Base-by-base conservation (phyloP, 92 coral and sea anemone species). In the Parazoanthus swiftii region DNA sequence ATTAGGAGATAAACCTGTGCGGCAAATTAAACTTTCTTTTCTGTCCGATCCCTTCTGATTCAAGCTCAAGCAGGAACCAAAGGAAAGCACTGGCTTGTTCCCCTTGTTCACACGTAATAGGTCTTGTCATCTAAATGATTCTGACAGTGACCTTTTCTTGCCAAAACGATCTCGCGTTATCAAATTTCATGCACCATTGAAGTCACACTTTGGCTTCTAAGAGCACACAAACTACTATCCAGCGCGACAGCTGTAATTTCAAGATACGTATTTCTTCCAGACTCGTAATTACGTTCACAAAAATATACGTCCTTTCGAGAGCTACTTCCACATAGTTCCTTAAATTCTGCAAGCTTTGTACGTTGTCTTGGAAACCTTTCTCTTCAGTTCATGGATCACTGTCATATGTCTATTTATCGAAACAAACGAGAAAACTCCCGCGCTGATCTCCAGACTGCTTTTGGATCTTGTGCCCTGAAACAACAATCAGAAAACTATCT, bases 381-480 rank as follows among this genome's bases (percentile, higher is more conserved):
- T 74, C n/a, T 38, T 35, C 79, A 20, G 66, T 58, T 58, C 66
- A 58, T 74, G 79, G 43, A 74, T 74, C 43, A 4, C 79, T 42
- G 2, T 21, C 79, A 46, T 58, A 58, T 58, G 21, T 74, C 25
- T 77, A 23, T 23, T 74, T 88, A 97, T 81, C 94, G 91, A 94
- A 92, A 97, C 44, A 97, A 81, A 76, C 98, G 90, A 29, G 99
- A 95, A 82, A 97, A 97, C 21, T 85, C 91, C 81, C 96, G 93
- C 43, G 98, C 91, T 44, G 98, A 92, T 81, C 92, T 94, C 92
- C 95, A 95, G 15, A 94, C 93, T 35, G 89, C 90, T 51, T 97
- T 93, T 76, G 90, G 84, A 20, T 93, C 94, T 56, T 92, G 78
- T 13, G 99, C 93, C 82, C 99, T 97, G 68, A 51, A 79, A 79